phyloP scores from a whole-genome alignment of 2,888 invertebrate species.

The Lasioglossum figueresi region DNA sequence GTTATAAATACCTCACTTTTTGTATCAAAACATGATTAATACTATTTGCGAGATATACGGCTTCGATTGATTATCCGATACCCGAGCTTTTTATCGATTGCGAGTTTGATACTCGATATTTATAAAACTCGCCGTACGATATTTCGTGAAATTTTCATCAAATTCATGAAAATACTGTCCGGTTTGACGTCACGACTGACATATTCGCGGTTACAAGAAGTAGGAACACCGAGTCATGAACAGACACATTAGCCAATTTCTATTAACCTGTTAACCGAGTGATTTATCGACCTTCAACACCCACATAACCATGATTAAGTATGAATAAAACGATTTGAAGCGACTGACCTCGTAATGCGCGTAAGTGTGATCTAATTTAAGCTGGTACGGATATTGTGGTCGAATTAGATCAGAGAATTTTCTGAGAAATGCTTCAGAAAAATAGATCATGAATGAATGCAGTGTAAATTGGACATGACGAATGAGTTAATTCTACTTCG shows the following conservation, averaged over 20 bases:
- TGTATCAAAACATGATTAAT: not conserved
- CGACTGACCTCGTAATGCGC: not conserved
- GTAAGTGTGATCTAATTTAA: not conserved
- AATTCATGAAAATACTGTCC: not conserved
- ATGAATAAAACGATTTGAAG: slow-evolving; percentile 7
- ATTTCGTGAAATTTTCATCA: not conserved
- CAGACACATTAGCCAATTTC: not conserved
- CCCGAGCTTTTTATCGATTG: not conserved
- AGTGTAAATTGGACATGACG: not conserved
- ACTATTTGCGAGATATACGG: not conserved
- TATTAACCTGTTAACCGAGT: not conserved
- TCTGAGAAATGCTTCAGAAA: not conserved
- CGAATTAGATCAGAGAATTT: not conserved
- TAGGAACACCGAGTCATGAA: not conserved
- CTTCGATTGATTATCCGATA: not conserved
- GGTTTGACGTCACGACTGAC: not conserved
- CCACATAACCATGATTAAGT: not conserved
- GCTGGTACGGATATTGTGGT: not conserved
- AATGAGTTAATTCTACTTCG: not conserved
- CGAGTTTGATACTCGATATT: not conserved
- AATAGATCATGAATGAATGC: not conserved
- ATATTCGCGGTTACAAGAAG: not conserved
- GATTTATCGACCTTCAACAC: not conserved
- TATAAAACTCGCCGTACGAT: not conserved
- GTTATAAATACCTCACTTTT: not conserved